phyloP scores from a whole-genome alignment of 2,888 invertebrate genomes.

The Rhyacophila evoluta region DNA sequence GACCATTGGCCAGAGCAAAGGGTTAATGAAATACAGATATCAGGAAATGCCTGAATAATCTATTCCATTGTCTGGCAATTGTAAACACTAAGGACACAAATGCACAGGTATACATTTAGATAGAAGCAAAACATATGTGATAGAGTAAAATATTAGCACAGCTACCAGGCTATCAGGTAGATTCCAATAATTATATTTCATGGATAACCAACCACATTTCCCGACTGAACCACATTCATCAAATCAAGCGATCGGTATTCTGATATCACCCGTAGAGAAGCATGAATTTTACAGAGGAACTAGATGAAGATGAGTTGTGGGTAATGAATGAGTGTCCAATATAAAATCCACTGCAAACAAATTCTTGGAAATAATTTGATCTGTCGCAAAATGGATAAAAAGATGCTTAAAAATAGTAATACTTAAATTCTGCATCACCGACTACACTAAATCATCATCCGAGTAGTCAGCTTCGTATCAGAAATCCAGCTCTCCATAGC shows the following conservation, averaged over 20 bases:
- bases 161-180: background rate
- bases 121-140: constrained; percentile 5
- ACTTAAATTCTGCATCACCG: constrained; percentile 15
- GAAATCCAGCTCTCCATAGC: constrained; percentile 55
- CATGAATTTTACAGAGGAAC: background rate
- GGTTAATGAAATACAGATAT: background rate
- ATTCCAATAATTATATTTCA: too few species aligned
- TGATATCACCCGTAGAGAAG: background rate
- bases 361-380: background rate
- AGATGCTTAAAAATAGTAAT: constrained; percentile 25
- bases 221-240: background rate
- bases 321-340: background rate
- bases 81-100: background rate
- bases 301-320: background rate
- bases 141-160: background rate
- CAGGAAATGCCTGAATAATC: background rate
- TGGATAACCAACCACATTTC: background rate
- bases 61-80: background rate
- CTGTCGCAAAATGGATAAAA: background rate
- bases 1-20: background rate
- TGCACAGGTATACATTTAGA: background rate
- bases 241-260: background rate
- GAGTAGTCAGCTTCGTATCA: constrained; percentile 53
- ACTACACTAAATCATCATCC: constrained; percentile 54
- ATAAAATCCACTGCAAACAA: background rate